phyloP scores from a whole-genome alignment of 2,797 vertebrate genomes.

The Erethizon dorsatum region DNA sequence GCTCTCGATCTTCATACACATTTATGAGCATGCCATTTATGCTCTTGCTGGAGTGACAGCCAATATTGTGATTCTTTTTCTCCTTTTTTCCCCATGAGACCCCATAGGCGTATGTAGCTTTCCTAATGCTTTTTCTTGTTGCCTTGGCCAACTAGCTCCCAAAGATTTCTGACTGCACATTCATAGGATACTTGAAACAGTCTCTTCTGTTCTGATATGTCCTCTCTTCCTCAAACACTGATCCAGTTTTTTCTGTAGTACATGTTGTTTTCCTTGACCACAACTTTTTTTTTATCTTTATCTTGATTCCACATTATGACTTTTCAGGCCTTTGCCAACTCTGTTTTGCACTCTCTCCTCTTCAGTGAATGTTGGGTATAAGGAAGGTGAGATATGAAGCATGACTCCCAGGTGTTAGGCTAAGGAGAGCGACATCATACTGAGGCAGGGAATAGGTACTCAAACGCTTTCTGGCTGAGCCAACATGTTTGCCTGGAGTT shows the following conservation, averaged over 20 bases:
- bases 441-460: neutral
- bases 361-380: neutral
- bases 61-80: slow-evolving; percentile 29
- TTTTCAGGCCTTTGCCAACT: slow-evolving; percentile 9
- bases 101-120: neutral
- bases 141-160: slow-evolving; percentile 12
- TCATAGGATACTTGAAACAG: neutral
- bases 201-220: neutral
- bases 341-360: neutral
- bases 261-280: slow-evolving; percentile 4
- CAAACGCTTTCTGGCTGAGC: slow-evolving; percentile 28
- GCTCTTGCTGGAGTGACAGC: neutral
- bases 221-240: neutral
- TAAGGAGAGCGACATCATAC: neutral
- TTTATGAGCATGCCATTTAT: slow-evolving; percentile 56
- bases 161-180: neutral
- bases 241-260: slow-evolving; percentile 12
- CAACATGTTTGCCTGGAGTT: slow-evolving; percentile 10
- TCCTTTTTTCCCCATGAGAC: neutral
- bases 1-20: neutral
- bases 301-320: neutral
- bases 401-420: neutral
- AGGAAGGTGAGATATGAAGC: neutral
- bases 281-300: neutral
- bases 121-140: slow-evolving; percentile 14